Evolutionary conservation across 1,140 invertebrate genomes (phyloP), one percentile per base, ranked within the genome.

Genomic region (Sarcophaga bullata): DNA sequence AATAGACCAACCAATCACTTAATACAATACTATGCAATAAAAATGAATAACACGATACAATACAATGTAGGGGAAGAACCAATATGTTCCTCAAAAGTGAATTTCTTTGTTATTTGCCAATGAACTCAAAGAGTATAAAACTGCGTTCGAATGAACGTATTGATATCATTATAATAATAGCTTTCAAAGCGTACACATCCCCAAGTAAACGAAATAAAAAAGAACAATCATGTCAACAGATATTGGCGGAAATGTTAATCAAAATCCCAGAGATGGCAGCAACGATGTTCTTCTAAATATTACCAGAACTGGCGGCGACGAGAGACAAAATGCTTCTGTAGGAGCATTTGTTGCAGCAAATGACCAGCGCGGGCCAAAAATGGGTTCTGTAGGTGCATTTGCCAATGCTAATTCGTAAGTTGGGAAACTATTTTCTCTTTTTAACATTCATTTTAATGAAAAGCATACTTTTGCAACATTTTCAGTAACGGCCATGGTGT

Each of bases 361-460:
- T 8, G 81, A 76, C 17, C 15, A 10, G 0, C 82, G 58, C 19
- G 62, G n/a, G 0, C n/a, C 17, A 6, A 85, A 83, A 17, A 85
- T 85, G 3, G 86, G 86, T 3, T 87, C 86, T 25, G 86, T 83
- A 5, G 87, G 87, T 37, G 81, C 84, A 0, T 87, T 86, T 81
- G 87, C 84, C 68, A 84, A 82, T 37, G 75, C 85, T 0, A 89
- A 87, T 72, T 81, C 75, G 87, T 89, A 86, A 85, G 86, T 85
- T 37, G 25, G 25, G 8, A 72, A 9, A 37, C 1, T 1, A 37
- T 37, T 11, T 46, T n/a, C 4, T 3, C n/a, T 73, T 19, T 6
- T 48, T 80, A 46, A 25, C 5, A 19, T n/a, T 62, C 17, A 62
- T 62, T 68, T 25, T 68, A 5, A 68, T 52, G 19, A 9, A 82